These are phyloP conservation scores for Vombatus ursinus DNA, from an alignment of 2,113 vertebrate species.

Conservation along the genomic window DNA sequence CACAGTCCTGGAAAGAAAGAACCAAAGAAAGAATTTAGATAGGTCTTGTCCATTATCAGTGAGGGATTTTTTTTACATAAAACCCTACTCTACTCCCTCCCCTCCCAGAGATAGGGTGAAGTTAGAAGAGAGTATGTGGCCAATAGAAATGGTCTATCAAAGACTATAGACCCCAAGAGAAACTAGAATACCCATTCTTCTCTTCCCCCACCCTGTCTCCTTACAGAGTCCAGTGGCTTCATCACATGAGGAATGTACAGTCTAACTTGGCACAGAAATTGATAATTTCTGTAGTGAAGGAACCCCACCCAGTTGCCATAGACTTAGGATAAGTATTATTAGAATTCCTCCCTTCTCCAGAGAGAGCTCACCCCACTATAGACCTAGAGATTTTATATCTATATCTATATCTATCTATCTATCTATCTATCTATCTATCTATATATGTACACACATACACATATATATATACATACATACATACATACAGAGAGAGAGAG, in stretches of 20 bases:
- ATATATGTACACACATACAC: no score
- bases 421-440: no score
- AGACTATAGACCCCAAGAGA: conserved; percentile 53
- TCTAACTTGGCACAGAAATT: conserved; percentile 60
- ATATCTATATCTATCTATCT: no score
- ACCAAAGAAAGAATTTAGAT: conserved; percentile 11
- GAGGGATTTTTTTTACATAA: conserved; percentile 28
- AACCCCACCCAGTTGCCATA: conserved; percentile 3
- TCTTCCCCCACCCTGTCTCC: background rate
- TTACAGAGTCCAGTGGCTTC: conserved; percentile 60
- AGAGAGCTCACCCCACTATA: background rate
- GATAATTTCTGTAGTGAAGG: conserved; percentile 53
- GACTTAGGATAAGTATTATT: background rate
- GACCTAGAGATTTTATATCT: background rate
- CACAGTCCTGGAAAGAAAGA: background rate
- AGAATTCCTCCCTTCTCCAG: background rate
- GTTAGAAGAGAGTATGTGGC: conserved; percentile 54
- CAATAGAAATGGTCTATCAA: conserved; percentile 67
- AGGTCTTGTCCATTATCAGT: conserved; percentile 43
- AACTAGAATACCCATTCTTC: conserved; percentile 51
- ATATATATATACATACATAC: no score
- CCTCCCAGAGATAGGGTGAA: conserved; percentile 47
- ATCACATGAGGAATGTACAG: conserved; percentile 58
- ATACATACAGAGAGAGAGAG: no score
- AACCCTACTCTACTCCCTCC: background rate